phyloP scores from a whole-genome alignment of 1,140 invertebrate species.

The Cephus cinctus region DNA sequence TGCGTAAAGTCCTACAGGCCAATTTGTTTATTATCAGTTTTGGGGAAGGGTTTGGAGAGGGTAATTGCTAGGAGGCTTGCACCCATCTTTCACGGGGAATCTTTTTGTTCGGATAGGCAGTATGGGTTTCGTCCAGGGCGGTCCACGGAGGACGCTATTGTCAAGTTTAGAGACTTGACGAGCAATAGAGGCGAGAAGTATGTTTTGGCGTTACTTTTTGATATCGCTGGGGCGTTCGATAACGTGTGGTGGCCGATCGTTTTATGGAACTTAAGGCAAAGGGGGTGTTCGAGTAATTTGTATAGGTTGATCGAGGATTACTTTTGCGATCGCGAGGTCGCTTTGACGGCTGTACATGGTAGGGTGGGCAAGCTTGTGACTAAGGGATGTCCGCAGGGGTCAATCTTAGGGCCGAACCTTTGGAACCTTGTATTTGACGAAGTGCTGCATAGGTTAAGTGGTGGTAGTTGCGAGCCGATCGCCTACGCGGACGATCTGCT shows the following conservation, averaged over 20 bases:
- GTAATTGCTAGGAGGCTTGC: conserved; percentile 16
- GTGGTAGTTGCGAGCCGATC: conserved; percentile 4
- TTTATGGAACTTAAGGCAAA: conserved; percentile 11
- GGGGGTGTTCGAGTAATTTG: conserved; percentile 1
- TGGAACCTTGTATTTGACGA: conserved; percentile 32
- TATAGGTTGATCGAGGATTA: conserved; percentile 3
- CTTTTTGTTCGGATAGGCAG: not conserved
- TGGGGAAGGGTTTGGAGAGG: conserved; percentile 30
- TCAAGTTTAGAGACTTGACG: not conserved
- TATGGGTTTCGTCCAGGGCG: conserved; percentile 4
- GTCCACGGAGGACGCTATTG: conserved; percentile 15
- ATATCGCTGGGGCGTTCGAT: conserved; percentile 38
- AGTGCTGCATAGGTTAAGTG: conserved; percentile 13
- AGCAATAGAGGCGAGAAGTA: conserved; percentile 1
- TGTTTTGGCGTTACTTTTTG: conserved; percentile 18
- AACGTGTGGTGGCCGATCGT: conserved; percentile 26
- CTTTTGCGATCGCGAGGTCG: conserved; percentile 9
- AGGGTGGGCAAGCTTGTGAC: not conserved
- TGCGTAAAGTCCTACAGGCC: conserved; percentile 25
- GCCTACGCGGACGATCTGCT: conserved; percentile 31
- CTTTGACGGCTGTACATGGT: conserved; percentile 2
- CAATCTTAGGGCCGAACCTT: conserved; percentile 20
- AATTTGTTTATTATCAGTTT: conserved; percentile 26
- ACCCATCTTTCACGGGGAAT: not conserved
- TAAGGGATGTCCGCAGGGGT: conserved; percentile 21